A percentile compares a stretch with the other conserved stretches of the same genome.
Conservation (phyloP, 2,888 invertebrate genomes). For the Hypomecis punctinalis region DNA sequence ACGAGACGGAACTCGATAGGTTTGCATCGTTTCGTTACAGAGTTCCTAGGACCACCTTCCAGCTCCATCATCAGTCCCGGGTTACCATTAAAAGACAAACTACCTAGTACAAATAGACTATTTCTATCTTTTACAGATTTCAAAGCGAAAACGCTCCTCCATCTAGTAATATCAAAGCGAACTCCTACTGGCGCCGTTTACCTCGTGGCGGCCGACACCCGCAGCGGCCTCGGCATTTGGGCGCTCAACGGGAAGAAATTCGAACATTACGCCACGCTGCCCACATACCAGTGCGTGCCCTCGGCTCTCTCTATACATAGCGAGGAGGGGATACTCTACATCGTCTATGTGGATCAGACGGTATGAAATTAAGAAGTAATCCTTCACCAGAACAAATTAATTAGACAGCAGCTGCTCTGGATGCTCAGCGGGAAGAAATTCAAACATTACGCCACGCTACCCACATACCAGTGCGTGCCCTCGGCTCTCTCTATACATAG, state of each 20-base stretch:
- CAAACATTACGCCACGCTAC: conserved; percentile 85
- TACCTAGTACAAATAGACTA: no score
- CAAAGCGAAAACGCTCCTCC: conserved; percentile 82
- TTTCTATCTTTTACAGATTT: conserved; percentile 74
- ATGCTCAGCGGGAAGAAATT: conserved; percentile 62
- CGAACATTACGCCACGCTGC: conserved; percentile 85
- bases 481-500: conserved; percentile 66
- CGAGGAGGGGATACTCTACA: conserved; percentile 84
- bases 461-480: conserved; percentile 81
- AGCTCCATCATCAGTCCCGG: no score
- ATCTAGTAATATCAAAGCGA: conserved; percentile 61
- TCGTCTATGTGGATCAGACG: conserved; percentile 92
- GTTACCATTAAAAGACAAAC: no score
- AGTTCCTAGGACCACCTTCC: no score
- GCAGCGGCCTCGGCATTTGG: conserved; percentile 89
- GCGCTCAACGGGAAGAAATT: conserved; percentile 62
- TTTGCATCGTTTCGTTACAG: no score
- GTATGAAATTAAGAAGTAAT: conserved; percentile 64
- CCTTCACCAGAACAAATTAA: no score
- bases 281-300: conserved; percentile 88
- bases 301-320: conserved; percentile 90
- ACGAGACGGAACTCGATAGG: no score
- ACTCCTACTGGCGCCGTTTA: conserved; percentile 67
- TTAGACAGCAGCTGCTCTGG: no score
- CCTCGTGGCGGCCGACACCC: conserved; percentile 88